Percentiles rank a stretch among this genome's conserved stretches.
Evolutionary conservation across 2,113 vertebrate genomes (phyloP).

Genomic region (Elephas maximus): DNA sequence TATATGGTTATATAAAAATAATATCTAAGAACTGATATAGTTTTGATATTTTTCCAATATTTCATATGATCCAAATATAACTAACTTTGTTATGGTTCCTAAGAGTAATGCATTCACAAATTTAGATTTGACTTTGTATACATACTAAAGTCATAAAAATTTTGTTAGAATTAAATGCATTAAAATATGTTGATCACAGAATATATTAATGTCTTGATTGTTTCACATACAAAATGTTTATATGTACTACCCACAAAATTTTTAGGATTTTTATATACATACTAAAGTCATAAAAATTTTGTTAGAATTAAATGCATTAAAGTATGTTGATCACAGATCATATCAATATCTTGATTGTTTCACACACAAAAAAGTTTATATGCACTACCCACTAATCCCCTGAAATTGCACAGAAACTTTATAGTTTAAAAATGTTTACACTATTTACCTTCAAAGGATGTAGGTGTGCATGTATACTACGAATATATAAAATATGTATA

Average conservation of each 20-base stretch:
- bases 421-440: neutral
- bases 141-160: neutral
- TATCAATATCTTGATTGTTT: neutral
- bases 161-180: neutral
- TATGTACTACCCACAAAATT: too few species aligned
- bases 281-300: neutral
- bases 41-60: conserved; percentile 50
- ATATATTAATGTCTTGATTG: neutral
- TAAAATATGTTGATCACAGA: neutral
- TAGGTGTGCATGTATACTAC: too few species aligned
- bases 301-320: neutral
- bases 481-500: neutral
- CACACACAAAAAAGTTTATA: neutral
- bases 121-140: conserved; percentile 28
- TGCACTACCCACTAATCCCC: neutral
- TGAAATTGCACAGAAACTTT: neutral
- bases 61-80: neutral
- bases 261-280: neutral
- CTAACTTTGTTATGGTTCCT: conserved; percentile 24
- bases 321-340: neutral
- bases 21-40: neutral
- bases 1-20: conserved; percentile 47
- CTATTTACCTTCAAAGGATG: neutral
- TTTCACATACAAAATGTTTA: neutral
- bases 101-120: neutral